Evolutionary conservation across 2,113 vertebrate genomes (phyloP).

Genomic region (Pedetes capensis): DNA sequence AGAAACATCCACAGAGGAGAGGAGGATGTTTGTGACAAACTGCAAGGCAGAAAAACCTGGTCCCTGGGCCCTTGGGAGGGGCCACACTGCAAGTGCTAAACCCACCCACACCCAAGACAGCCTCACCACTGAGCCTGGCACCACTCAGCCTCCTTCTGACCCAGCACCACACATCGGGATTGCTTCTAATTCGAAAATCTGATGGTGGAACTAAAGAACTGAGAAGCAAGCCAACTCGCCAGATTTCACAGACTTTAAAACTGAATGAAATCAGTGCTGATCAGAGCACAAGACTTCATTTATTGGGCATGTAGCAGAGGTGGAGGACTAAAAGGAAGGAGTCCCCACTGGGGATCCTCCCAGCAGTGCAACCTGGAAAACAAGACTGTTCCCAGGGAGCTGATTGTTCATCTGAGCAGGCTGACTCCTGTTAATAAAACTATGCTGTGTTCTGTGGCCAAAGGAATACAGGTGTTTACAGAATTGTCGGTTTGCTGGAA

Average conservation of each 20-base stretch:
- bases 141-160: not conserved
- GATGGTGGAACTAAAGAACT: not conserved
- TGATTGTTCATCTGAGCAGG: constrained; percentile 42
- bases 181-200: not conserved
- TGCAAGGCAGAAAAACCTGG: not conserved
- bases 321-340: not conserved
- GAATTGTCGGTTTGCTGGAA: constrained; percentile 40
- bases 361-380: not conserved
- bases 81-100: not conserved
- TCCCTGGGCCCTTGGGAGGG: not conserved
- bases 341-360: not conserved
- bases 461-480: constrained; percentile 30
- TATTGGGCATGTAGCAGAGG: not conserved
- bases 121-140: not conserved
- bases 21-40: not conserved
- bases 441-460: not conserved
- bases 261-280: not conserved
- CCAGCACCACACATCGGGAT: not conserved
- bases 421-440: constrained; percentile 43
- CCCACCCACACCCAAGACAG: not conserved
- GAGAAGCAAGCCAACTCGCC: constrained; percentile 11
- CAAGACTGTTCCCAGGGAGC: not conserved
- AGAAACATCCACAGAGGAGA: not conserved
- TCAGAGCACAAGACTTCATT: not conserved
- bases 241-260: constrained; percentile 7